phyloP scores from a whole-genome alignment of 2,113 vertebrate species.

The Micromys minutus region DNA sequence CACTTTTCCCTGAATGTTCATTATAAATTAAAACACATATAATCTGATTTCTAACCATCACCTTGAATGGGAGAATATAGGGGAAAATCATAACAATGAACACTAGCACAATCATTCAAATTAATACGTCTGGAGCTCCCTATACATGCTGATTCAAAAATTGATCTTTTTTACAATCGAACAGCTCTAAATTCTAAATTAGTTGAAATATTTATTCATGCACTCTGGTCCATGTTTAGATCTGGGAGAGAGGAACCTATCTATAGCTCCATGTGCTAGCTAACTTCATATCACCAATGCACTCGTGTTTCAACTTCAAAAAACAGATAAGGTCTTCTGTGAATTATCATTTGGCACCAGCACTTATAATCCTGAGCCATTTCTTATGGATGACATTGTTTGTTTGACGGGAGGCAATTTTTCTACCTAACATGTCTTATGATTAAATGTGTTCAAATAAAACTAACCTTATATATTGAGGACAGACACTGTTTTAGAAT shows the following conservation, averaged over 20 bases:
- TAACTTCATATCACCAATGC: not conserved
- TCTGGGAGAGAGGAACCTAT: not conserved
- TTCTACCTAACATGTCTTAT: not conserved
- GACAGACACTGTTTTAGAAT: not conserved
- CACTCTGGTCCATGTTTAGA: not conserved
- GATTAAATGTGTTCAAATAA: not conserved
- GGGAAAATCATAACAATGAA: not conserved
- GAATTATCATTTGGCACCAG: not conserved
- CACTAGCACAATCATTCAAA: not conserved
- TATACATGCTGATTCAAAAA: not conserved
- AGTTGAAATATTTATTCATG: not conserved
- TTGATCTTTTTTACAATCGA: not conserved
- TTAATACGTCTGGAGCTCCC: not conserved
- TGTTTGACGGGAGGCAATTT: not conserved
- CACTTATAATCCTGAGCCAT: not conserved
- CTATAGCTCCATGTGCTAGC: not conserved
- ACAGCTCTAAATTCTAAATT: not conserved
- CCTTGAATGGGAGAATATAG: not conserved
- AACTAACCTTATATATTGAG: not conserved
- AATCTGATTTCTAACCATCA: not conserved
- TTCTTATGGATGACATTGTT: not conserved
- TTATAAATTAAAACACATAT: not conserved
- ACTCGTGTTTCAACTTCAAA: not conserved
- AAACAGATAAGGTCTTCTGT: not conserved
- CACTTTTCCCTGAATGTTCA: not conserved